Base-by-base conservation (phyloP, 1,140 invertebrate genomes). In the Drosophila erecta region DNA sequence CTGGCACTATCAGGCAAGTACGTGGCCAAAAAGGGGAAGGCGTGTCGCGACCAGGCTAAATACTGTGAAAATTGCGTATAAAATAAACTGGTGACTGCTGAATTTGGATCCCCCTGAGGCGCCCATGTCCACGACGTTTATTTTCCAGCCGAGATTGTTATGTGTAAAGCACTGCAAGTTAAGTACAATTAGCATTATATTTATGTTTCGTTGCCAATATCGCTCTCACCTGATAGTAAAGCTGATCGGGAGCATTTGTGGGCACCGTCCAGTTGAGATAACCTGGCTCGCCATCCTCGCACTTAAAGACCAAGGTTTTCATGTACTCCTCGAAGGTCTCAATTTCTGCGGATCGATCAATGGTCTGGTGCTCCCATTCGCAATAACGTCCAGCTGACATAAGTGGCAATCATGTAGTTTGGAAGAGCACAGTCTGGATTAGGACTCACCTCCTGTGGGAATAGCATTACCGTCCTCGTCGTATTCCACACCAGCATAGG, bases 81-180 rank as follows among this genome's bases (percentile, higher is more conserved):
- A 11, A 27, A 65, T 15, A 51, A 65, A 41, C 0, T 69, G 50
- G 11, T 50, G 40, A 22, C 40, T 65, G 24, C 58, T 57, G 5
- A 61, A 2, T 53, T 24, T 44, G 70, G 79, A 37, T 53, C 58
- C 57, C 95, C 96, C 38, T 2, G 71, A 55, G 20, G 11, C 94
- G 93, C 83, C 83, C 46, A 58, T 66, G 79, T 98, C 95, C 0
- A 97, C 95, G 1, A 99, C 96, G 85, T 97, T 94, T 69, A 99
- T 98, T 92, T 98, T 98, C 96, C 97, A 98, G 8, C 98, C 98
- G 46, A 99, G 94, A 92, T 98, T 96, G 59, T 95, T 96, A 92
- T 98, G 97, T 6, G 95, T 95, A 92, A 97, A 98, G 93, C 97
- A 98, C 97, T 99, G 93, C 3, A 94, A 93, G 17, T 54, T 64